These are phyloP conservation scores for Chrysomallon squamiferum DNA, from an alignment of 1,140 invertebrate species.

Conservation along the genomic window DNA sequence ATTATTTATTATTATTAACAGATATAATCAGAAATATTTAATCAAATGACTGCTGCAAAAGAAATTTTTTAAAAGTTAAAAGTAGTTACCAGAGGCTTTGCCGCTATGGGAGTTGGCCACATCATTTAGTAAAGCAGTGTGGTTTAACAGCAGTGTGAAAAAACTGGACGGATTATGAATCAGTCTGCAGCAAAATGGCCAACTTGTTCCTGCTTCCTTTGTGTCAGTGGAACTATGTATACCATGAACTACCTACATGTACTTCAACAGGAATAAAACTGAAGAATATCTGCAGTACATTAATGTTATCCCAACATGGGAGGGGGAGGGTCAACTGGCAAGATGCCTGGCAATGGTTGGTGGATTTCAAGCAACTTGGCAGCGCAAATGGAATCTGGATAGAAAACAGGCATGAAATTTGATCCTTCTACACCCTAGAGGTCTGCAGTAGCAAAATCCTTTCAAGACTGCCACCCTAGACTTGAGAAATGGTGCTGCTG, in stretches of 20 bases:
- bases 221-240: background rate
- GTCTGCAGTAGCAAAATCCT: background rate
- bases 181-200: background rate
- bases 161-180: slow-evolving; percentile 5
- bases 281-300: slow-evolving; percentile 3
- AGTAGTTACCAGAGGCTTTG: slow-evolving; percentile 7
- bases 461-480: background rate
- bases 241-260: background rate
- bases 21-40: too few species aligned
- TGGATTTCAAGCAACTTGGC: slow-evolving; percentile 2
- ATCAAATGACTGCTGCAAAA: too few species aligned
- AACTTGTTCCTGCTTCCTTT: slow-evolving; percentile 1
- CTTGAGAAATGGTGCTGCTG: background rate
- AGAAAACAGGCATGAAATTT: background rate
- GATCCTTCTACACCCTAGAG: background rate
- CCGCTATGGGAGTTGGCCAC: slow-evolving; percentile 4
- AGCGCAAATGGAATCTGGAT: background rate
- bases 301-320: background rate
- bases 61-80: too few species aligned
- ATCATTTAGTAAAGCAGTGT: background rate
- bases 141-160: slow-evolving; percentile 2
- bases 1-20: too few species aligned
- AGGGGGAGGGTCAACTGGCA: slow-evolving; percentile 7
- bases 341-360: slow-evolving; percentile 3
- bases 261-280: background rate